Evolutionary conservation across 2,888 invertebrate genomes (phyloP).

Genomic region (Agriopis aurantiaria): DNA sequence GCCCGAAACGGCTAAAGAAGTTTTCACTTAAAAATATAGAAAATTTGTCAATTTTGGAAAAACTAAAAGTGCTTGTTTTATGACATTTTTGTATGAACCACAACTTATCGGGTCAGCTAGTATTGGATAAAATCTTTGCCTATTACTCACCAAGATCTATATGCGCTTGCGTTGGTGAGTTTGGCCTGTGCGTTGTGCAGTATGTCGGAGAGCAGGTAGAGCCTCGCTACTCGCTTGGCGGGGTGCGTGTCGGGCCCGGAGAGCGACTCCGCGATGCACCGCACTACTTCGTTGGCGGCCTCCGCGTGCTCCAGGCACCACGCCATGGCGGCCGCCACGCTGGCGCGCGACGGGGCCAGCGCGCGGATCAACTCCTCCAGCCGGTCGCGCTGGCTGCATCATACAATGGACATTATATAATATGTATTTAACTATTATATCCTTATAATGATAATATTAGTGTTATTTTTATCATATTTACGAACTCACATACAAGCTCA

Average conservation of each 20-base stretch:
- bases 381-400: constrained; percentile 94
- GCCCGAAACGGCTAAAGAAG: too few species aligned
- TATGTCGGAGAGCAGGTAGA: constrained; percentile 98
- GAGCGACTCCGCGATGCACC: constrained; percentile 95
- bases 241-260: constrained; percentile 91
- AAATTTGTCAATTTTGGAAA: too few species aligned
- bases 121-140: too few species aligned
- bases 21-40: too few species aligned
- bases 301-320: constrained; percentile 99
- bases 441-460: too few species aligned
- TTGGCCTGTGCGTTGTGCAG: constrained; percentile 98
- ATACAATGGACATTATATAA: background rate
- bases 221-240: constrained; percentile 95
- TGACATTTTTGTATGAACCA: too few species aligned
- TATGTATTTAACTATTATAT: too few species aligned
- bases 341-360: constrained; percentile 92
- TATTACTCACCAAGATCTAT: constrained; percentile 90
- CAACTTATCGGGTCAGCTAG: too few species aligned
- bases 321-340: constrained; percentile 98
- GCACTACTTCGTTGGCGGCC: constrained; percentile 97
- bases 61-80: too few species aligned
- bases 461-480: too few species aligned
- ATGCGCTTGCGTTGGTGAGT: constrained; percentile 98
- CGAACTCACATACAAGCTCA: too few species aligned
- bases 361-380: constrained; percentile 96